Evolutionary conservation across 2,888 invertebrate genomes (phyloP).

Genomic region (Pyralis farinalis): DNA sequence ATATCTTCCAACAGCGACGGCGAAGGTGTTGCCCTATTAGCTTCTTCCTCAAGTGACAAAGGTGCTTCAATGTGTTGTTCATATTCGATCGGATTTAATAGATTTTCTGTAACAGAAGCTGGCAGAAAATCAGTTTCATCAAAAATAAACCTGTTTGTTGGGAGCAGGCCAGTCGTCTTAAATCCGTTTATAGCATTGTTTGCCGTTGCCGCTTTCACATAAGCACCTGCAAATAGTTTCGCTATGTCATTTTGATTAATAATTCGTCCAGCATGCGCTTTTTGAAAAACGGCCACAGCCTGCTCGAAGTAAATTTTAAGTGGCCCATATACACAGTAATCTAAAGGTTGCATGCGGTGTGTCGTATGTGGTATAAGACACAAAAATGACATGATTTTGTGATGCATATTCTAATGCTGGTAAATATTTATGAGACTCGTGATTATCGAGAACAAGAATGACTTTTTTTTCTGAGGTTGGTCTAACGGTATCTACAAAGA

Average conservation of each 20-base stretch:
- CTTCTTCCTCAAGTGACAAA: too few relatives aligned
- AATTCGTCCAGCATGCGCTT: not conserved
- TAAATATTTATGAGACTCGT: constrained; percentile 12
- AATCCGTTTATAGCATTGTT: constrained; percentile 3
- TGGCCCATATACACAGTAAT: not conserved
- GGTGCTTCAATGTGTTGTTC: too few relatives aligned
- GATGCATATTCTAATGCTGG: constrained; percentile 13
- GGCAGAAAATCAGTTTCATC: constrained; percentile 1
- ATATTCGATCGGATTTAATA: too few relatives aligned
- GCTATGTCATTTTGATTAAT: not conserved
- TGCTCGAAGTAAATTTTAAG: constrained; percentile 1
- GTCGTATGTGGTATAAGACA: constrained; percentile 14
- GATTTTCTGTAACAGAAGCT: not conserved
- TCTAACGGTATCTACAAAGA: constrained; percentile 15
- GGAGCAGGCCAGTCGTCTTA: not conserved
- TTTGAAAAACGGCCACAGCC: not conserved
- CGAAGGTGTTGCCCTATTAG: too few relatives aligned
- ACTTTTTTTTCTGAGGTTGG: constrained; percentile 16
- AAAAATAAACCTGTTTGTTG: constrained; percentile 1
- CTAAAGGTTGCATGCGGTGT: constrained; percentile 10
- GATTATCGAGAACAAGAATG: constrained; percentile 11
- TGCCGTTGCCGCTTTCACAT: not conserved
- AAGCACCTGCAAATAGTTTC: not conserved
- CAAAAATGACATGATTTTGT: constrained; percentile 13
- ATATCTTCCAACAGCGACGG: too few relatives aligned